Percentiles rank a stretch among this genome's conserved stretches.
Evolutionary conservation across 2,113 vertebrate species (phyloP).

Genomic region (Pavo muticus): DNA sequence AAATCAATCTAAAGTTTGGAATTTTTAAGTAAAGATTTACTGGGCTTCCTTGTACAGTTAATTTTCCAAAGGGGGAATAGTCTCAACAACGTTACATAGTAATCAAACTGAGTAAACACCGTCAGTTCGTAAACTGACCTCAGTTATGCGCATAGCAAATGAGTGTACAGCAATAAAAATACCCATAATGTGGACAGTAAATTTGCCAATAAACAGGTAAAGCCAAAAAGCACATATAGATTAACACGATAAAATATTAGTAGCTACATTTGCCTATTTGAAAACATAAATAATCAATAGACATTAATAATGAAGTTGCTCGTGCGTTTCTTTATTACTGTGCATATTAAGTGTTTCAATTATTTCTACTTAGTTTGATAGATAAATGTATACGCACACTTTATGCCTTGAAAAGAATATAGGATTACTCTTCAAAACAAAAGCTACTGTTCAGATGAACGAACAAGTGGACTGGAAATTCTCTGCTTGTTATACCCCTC

Average conservation of each 20-base stretch:
- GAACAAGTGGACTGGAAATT: constrained; percentile 82
- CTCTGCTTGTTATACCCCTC: constrained; percentile 80
- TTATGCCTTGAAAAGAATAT: constrained; percentile 72
- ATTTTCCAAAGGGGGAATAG: constrained; percentile 78
- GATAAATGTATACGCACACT: constrained; percentile 79
- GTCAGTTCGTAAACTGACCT: constrained; percentile 76
- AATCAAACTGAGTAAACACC: constrained; percentile 78
- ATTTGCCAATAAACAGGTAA: constrained; percentile 83
- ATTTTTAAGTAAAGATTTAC: constrained; percentile 90
- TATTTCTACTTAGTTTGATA: constrained; percentile 85
- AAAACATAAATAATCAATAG: constrained; percentile 86
- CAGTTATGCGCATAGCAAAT: constrained; percentile 72
- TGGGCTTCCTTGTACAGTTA: constrained; percentile 79
- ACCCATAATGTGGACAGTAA: constrained; percentile 73
- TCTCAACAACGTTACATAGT: constrained; percentile 77
- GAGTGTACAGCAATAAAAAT: constrained; percentile 75
- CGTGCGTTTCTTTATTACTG: constrained; percentile 78
- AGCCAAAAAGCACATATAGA: constrained; percentile 76
- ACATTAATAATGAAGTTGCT: constrained; percentile 82
- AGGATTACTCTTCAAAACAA: constrained; percentile 77
- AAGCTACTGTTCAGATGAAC: constrained; percentile 78
- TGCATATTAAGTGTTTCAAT: constrained; percentile 85
- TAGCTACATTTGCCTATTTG: constrained; percentile 75
- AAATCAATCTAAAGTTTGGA: constrained; percentile 88
- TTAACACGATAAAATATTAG: constrained; percentile 73